Base-by-base conservation (phyloP, 2,797 vertebrate species). In the Cyprinodon diabolis region DNA sequence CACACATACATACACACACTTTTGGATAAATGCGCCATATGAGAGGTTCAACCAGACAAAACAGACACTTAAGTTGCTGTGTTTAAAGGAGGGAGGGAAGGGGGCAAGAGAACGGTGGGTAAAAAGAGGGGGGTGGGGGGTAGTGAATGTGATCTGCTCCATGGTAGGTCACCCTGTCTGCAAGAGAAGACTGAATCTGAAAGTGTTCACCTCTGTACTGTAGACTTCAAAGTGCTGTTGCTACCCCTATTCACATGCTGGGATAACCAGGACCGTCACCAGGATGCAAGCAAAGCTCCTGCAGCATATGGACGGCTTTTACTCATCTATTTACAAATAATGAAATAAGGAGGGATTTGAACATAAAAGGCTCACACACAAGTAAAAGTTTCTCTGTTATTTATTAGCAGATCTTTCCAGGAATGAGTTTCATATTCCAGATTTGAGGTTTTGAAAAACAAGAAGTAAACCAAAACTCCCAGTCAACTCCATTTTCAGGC, bases 11-110 rank as follows among this genome's bases (percentile, higher is more conserved):
- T 30, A 30, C 30, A 30, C 30, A 30, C 7, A 43, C 40, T 77
- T 86, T 83, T 93, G 86, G 94, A 93, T 90, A 94, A 95, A 95
- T 93, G 94, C 91, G 89, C 91, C 91, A 81, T 90, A 75, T 47
- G 87, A 96, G 93, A 92, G 92, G 83, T 66, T 77, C 86, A 91
- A 94, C 91, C 95, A 97, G 96, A 98, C 95, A 97, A 97, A 98
- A 96, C 95, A 98, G 95, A 96, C 94, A 96, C 95, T 97, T 91
- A 87, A 90, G 84, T 90, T 87, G 92, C 91, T 87, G 84, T 88
- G 91, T 84, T 85, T 43, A n/a, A 84, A 77, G 72, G 84, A 87
- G 85, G 88, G 87, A 91, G 86, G 89, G 84, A 90, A 78, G 83
- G 95, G 86, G 88, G 85, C 93, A 93, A 93, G 25, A 91, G 94